Evolutionary conservation across 53 echinoderm and acorn worm genomes (phyloP).

Genomic region (Glandiceps talaboti): DNA sequence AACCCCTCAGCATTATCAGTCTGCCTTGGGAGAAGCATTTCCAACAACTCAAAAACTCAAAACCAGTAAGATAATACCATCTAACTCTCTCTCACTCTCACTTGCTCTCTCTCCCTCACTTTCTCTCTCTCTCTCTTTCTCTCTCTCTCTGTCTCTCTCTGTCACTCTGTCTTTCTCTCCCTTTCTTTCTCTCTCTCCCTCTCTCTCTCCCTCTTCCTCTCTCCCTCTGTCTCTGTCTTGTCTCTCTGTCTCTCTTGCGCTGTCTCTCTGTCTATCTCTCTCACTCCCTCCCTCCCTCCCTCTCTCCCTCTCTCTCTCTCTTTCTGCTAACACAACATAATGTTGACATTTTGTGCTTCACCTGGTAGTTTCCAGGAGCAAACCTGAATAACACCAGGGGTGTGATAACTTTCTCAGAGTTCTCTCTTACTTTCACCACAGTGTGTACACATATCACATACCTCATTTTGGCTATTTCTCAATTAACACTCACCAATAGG

Average conservation of each 20-base stretch:
- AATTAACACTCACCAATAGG: no score
- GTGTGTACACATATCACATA: no score
- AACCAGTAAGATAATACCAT: not conserved
- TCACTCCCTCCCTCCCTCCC: not conserved
- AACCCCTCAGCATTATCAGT: not conserved
- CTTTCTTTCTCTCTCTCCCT: not conserved
- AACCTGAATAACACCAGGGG: no score
- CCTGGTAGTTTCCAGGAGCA: no score
- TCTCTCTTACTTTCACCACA: no score
- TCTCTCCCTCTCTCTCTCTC: not conserved
- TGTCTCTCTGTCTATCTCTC: not conserved
- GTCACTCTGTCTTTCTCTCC: no score
- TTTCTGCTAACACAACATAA: not conserved
- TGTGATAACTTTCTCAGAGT: no score
- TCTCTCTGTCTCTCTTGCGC: no score
- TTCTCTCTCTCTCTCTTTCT: no score
- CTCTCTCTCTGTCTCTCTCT: no score
- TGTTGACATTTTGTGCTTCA: not conserved
- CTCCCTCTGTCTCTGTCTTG: not conserved
- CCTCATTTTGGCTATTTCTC: no score
- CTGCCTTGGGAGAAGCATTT: not conserved
- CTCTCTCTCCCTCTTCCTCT: not conserved
- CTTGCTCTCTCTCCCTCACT: not conserved
- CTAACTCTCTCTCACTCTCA: not conserved
- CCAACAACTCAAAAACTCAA: not conserved